These are phyloP conservation scores for Aeoliscus strigatus DNA, from an alignment of 2,797 vertebrate species.

Conservation along the genomic window DNA sequence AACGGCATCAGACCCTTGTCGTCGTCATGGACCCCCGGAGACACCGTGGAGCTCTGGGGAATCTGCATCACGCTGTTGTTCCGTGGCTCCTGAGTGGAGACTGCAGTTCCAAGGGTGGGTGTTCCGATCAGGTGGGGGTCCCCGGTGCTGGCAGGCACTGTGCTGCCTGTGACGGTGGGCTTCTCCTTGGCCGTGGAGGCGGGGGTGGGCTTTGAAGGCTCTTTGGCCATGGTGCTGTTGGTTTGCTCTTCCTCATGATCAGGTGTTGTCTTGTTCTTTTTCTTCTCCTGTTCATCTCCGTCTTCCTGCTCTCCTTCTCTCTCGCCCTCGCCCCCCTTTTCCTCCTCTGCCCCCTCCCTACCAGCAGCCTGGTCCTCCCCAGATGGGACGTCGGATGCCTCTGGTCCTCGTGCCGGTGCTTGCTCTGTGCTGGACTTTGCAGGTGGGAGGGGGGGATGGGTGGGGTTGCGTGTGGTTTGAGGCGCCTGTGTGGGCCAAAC, in stretches of 20 bases:
- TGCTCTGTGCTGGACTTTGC: conserved; percentile 77
- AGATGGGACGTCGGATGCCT: conserved; percentile 64
- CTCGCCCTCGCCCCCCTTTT: conserved; percentile 70
- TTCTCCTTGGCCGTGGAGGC: conserved; percentile 72
- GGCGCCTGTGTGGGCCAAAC: conserved; percentile 89
- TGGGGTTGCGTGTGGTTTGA: conserved; percentile 56
- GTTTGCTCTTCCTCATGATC: conserved; percentile 48
- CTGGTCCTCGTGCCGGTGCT: conserved; percentile 64
- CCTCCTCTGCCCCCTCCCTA: conserved; percentile 74
- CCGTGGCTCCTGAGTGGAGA: conserved; percentile 67
- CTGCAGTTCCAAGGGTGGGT: conserved; percentile 24
- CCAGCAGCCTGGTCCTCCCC: conserved; percentile 69
- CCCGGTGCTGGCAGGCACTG: conserved; percentile 22
- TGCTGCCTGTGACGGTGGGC: conserved; percentile 25
- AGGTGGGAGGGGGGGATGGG: conserved; percentile 65
- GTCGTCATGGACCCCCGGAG: conserved; percentile 49
- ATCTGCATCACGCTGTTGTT: conserved; percentile 71
- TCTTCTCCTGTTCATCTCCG: conserved; percentile 80
- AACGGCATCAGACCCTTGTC: conserved; percentile 65
- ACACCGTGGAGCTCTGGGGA: conserved; percentile 59
- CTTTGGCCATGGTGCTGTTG: conserved; percentile 58
- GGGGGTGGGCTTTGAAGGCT: conserved; percentile 64
- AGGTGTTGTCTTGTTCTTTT: conserved; percentile 70
- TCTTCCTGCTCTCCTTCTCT: conserved; percentile 78
- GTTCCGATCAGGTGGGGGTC: conserved; percentile 38